These are phyloP conservation scores for Phodopus roborovskii DNA, from an alignment of 2,113 vertebrate genomes.

Conservation along the genomic window DNA sequence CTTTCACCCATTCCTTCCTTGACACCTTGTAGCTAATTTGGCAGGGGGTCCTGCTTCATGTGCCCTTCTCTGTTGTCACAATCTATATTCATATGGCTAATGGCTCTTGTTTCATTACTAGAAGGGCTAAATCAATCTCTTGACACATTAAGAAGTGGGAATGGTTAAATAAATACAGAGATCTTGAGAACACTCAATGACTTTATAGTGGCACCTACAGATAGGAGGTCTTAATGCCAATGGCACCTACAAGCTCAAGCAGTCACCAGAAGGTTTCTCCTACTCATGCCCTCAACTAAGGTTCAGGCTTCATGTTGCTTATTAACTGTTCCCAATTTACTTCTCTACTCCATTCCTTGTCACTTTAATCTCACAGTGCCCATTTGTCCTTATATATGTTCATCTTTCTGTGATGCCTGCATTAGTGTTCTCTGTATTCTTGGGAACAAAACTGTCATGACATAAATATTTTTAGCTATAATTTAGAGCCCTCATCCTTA, in stretches of 20 bases:
- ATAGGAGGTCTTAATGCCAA: background rate
- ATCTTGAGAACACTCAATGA: background rate
- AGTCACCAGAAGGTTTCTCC: background rate
- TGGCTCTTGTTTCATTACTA: background rate
- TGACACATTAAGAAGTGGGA: background rate
- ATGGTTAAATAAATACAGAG: background rate
- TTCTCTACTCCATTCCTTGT: background rate
- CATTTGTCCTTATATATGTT: background rate
- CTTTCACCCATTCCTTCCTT: background rate
- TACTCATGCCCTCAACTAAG: background rate
- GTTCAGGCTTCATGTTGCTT: background rate
- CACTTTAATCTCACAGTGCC: background rate
- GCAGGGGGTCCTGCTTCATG: background rate
- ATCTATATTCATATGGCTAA: background rate
- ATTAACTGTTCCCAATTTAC: background rate
- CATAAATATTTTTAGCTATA: constrained; percentile 3
- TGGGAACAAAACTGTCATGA: background rate
- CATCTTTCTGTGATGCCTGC: background rate
- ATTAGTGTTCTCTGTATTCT: background rate
- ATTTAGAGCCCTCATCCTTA: background rate
- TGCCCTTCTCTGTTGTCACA: background rate
- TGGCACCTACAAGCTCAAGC: background rate
- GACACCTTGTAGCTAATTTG: background rate
- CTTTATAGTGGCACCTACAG: background rate
- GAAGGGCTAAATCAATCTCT: background rate